Evolutionary conservation across 2,797 vertebrate genomes (phyloP).

Genomic region (Toxotes lorentzi): DNA sequence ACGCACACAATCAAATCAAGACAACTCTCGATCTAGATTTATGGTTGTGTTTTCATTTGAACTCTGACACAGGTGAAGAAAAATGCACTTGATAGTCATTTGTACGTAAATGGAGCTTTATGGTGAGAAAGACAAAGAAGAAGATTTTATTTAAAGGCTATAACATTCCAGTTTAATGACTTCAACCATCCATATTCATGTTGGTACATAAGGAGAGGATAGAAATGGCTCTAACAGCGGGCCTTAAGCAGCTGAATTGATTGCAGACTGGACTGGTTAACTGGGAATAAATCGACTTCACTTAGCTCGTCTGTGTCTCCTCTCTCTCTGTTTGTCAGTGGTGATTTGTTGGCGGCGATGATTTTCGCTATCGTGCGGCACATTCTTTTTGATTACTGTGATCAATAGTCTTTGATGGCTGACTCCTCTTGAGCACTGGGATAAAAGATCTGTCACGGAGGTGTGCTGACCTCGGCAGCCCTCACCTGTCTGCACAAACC

Average conservation of each 20-base stretch:
- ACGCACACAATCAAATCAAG: constrained; percentile 15
- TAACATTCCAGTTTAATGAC: constrained; percentile 29
- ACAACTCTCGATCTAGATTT: neutral
- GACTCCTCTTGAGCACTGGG: constrained; percentile 43
- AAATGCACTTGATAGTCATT: neutral
- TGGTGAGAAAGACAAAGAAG: neutral
- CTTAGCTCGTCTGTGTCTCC: constrained; percentile 43
- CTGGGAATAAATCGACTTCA: constrained; percentile 55
- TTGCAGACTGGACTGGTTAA: constrained; percentile 55
- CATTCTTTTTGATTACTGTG: constrained; percentile 74
- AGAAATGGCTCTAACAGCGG: constrained; percentile 35
- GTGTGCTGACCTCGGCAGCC: constrained; percentile 70
- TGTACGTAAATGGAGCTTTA: constrained; percentile 3
- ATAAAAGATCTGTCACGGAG: constrained; percentile 66
- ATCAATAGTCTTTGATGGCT: constrained; percentile 76
- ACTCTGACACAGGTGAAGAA: neutral
- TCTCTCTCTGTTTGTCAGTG: constrained; percentile 58
- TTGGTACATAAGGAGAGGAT: constrained; percentile 36
- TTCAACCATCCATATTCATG: constrained; percentile 37
- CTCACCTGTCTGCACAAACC: constrained; percentile 47
- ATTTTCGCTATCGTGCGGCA: constrained; percentile 65
- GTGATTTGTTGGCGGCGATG: constrained; percentile 72
- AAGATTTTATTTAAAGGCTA: constrained; percentile 5
- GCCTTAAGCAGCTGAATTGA: constrained; percentile 63
- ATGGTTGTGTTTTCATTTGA: constrained; percentile 29